These are phyloP conservation scores for Ptychadena robeensis DNA, from an alignment of 2,797 vertebrate genomes.

Conservation along the genomic window DNA sequence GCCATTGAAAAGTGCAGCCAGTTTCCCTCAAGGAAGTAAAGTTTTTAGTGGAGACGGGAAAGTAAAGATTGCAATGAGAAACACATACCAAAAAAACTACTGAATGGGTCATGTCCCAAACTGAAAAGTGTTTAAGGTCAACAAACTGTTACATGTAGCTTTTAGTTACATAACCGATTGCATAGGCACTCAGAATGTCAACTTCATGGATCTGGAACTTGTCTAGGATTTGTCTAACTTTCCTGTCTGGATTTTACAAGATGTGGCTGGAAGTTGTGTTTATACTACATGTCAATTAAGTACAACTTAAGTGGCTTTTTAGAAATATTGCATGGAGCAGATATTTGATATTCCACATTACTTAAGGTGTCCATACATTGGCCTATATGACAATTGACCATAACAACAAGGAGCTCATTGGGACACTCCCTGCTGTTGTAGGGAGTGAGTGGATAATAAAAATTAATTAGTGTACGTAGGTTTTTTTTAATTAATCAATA, in stretches of 20 bases:
- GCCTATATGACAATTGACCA: too few species aligned
- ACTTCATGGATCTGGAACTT: not conserved
- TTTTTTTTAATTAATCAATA: too few species aligned
- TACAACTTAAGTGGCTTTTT: not conserved
- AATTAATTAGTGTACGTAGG: too few species aligned
- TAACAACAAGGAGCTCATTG: too few species aligned
- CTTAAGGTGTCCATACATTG: too few species aligned
- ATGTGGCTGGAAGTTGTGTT: not conserved
- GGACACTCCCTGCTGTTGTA: too few species aligned
- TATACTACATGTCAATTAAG: not conserved
- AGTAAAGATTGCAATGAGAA: not conserved
- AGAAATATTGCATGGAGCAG: too few species aligned
- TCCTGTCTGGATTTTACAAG: not conserved
- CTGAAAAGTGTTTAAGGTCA: not conserved
- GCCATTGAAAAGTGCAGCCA: slow-evolving; percentile 14
- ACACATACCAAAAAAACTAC: not conserved
- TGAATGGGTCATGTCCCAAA: not conserved
- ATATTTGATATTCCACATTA: too few species aligned
- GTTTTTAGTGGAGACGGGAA: slow-evolving; percentile 8
- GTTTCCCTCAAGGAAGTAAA: slow-evolving; percentile 6
- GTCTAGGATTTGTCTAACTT: not conserved
- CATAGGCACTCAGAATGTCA: not conserved
- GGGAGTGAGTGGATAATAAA: too few species aligned
- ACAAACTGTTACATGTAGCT: not conserved
- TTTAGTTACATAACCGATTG: not conserved